Percentiles rank a stretch among this genome's conserved stretches.
phyloP scores from a whole-genome alignment of 2,797 vertebrate species.

The Fratercula arctica region DNA sequence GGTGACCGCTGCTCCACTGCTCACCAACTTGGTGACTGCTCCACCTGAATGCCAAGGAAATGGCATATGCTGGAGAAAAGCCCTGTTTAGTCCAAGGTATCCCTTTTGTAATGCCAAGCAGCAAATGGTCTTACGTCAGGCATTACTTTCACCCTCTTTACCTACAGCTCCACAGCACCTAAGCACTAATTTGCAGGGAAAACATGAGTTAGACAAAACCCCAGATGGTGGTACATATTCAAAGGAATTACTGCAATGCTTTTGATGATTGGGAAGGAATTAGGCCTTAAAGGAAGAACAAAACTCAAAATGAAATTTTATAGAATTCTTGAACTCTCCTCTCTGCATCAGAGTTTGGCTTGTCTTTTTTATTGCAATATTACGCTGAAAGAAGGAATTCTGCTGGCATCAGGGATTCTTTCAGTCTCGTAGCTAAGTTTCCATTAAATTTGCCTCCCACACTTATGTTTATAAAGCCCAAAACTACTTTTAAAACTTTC shows the following conservation, averaged over 20 bases:
- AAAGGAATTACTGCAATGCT: not conserved
- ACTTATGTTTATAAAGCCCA: conserved; percentile 51
- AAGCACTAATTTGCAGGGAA: not conserved
- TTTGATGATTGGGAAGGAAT: not conserved
- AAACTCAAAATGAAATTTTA: conserved; percentile 3
- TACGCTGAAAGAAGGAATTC: conserved; percentile 45
- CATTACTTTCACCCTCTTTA: not conserved
- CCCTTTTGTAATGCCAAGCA: not conserved
- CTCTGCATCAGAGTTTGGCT: conserved; percentile 8
- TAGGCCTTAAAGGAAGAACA: not conserved
- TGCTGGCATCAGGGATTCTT: conserved; percentile 46
- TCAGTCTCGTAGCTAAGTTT: conserved; percentile 32
- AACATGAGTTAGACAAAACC: not conserved
- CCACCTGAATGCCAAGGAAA: not conserved
- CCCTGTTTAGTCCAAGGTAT: not conserved
- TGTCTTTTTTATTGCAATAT: conserved; percentile 21
- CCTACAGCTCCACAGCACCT: not conserved
- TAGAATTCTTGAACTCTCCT: not conserved
- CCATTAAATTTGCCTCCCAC: conserved; percentile 48
- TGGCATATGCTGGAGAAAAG: not conserved
- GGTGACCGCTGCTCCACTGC: not conserved
- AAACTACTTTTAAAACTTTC: conserved; percentile 53
- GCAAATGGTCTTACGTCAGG: not conserved
- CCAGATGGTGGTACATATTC: not conserved
- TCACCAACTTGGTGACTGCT: not conserved